Conservation (phyloP, 2,888 invertebrate species). For the Agrochola macilenta region DNA sequence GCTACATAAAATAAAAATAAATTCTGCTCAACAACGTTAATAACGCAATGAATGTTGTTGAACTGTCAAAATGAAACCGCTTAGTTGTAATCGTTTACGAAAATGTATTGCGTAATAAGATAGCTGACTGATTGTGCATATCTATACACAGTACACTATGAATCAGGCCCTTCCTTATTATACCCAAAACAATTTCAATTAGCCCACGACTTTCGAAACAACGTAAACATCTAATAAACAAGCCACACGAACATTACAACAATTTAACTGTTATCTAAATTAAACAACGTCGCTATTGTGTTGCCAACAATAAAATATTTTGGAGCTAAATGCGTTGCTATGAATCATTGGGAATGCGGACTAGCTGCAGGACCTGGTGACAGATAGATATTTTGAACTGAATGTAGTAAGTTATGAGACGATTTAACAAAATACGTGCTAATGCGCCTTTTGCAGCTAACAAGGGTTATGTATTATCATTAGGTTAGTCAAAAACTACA, state of each 20-base stretch:
- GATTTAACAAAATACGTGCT: not conserved
- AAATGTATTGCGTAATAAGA: too few relatives aligned
- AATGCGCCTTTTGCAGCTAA: too few relatives aligned
- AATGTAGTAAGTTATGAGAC: not conserved
- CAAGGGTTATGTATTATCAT: too few relatives aligned
- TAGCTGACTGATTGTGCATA: not conserved
- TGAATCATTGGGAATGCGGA: slow-evolving; percentile 66
- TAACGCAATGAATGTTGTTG: too few relatives aligned
- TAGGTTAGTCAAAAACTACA: too few relatives aligned
- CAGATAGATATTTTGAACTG: slow-evolving; percentile 35
- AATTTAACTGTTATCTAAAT: slow-evolving; percentile 51
- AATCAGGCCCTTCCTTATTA: not conserved
- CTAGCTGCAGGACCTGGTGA: slow-evolving; percentile 12
- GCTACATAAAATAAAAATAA: too few relatives aligned
- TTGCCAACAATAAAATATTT: slow-evolving; percentile 67
- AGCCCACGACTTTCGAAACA: slow-evolving; percentile 17
- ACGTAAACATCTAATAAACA: slow-evolving; percentile 49
- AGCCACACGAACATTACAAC: slow-evolving; percentile 41
- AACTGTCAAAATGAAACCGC: too few relatives aligned
- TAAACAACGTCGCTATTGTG: slow-evolving; percentile 50
- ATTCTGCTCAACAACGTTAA: too few relatives aligned
- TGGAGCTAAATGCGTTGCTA: slow-evolving; percentile 34
- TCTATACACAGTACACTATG: not conserved
- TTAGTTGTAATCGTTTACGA: too few relatives aligned
- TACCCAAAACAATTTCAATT: slow-evolving; percentile 34